These are phyloP conservation scores for Cichlasoma orientale DNA, from an alignment of 2,797 vertebrate genomes.

Conservation along the genomic window DNA sequence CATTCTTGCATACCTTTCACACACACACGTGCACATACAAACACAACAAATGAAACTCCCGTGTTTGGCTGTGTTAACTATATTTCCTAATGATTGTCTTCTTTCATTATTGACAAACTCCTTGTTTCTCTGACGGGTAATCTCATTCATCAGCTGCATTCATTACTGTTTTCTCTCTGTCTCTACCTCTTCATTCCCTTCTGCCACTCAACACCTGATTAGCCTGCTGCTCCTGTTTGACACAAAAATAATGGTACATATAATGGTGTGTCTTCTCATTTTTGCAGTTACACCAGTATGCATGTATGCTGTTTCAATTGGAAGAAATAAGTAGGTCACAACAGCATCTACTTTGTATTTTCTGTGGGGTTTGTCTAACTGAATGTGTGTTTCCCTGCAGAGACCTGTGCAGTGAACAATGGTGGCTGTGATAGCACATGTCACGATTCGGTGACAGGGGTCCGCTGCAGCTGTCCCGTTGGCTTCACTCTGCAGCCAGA, in stretches of 20 bases:
- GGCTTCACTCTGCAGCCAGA: constrained; percentile 96
- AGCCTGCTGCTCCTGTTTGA: constrained; percentile 30
- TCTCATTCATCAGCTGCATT: constrained; percentile 40
- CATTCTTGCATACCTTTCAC: constrained; percentile 7
- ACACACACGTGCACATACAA: not conserved
- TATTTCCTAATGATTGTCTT: constrained; percentile 20
- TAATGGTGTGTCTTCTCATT: constrained; percentile 25
- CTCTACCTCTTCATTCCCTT: constrained; percentile 14
- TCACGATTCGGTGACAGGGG: constrained; percentile 92
- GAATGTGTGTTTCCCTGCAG: constrained; percentile 77
- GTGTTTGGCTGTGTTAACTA: constrained; percentile 36
- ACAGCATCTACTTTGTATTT: constrained; percentile 21
- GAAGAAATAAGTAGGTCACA: constrained; percentile 45
- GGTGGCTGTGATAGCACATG: constrained; percentile 98
- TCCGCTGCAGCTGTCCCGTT: constrained; percentile 98
- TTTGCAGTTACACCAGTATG: constrained; percentile 12
- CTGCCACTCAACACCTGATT: constrained; percentile 19
- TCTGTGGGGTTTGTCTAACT: constrained; percentile 46
- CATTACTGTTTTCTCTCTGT: constrained; percentile 10
- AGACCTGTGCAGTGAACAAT: constrained; percentile 97
- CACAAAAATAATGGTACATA: constrained; percentile 8
- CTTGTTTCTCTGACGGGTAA: constrained; percentile 23
- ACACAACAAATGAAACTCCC: not conserved
- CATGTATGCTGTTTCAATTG: constrained; percentile 35
- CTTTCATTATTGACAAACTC: constrained; percentile 33